Conservation (phyloP, 2,113 vertebrate species). For the Trochalopteron elliotii region DNA sequence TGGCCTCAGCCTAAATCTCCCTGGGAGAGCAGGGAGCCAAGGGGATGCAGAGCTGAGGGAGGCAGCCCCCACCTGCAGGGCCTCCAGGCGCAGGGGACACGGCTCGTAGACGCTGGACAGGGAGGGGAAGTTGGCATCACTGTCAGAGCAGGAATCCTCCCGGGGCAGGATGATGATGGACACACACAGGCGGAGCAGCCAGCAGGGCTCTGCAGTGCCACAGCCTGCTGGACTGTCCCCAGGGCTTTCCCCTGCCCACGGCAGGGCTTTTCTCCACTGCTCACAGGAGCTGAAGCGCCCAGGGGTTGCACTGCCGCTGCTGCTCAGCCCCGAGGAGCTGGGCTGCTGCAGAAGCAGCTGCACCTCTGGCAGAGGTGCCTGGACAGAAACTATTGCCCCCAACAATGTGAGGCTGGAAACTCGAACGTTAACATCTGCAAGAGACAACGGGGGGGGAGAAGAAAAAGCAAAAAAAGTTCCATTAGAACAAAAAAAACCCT, state of each 20-base stretch:
- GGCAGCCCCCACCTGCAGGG: conserved; percentile 84
- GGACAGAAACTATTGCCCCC: conserved; percentile 86
- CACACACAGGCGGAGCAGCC: conserved; percentile 88
- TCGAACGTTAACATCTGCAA: conserved; percentile 90
- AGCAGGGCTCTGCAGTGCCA: conserved; percentile 63
- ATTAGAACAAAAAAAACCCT: not conserved
- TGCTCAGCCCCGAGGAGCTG: conserved; percentile 55
- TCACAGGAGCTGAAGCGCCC: conserved; percentile 34
- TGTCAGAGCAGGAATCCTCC: conserved; percentile 83
- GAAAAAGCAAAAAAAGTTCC: not conserved
- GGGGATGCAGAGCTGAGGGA: fast-evolving
- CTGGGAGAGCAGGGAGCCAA: not conserved
- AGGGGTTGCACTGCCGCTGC: conserved; percentile 57
- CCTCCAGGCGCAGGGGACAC: conserved; percentile 87
- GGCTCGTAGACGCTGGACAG: conserved; percentile 76
- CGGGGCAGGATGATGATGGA: conserved; percentile 80
- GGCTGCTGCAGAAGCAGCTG: conserved; percentile 90
- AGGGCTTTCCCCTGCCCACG: conserved; percentile 5
- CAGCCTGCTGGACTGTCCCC: not conserved
- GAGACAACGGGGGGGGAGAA: not conserved
- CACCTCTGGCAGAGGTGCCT: conserved; percentile 91
- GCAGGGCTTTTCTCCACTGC: conserved; percentile 71
- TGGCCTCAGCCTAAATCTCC: not conserved
- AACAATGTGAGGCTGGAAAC: conserved; percentile 91
- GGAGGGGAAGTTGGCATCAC: conserved; percentile 48